Evolutionary conservation across 2,113 vertebrate species (phyloP).

Genomic region (Camarhynchus parvulus): DNA sequence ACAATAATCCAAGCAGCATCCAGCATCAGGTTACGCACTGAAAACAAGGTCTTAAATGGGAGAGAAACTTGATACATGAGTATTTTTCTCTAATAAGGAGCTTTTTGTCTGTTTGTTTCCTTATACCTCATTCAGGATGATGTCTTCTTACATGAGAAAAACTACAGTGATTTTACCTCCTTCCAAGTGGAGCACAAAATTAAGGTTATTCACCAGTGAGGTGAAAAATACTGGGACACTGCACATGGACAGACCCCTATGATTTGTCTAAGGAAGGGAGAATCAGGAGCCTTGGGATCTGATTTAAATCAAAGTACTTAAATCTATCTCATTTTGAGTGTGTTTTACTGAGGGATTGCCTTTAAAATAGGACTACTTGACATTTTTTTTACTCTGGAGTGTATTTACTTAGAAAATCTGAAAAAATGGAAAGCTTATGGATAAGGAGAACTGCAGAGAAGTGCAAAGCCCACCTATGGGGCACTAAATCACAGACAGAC

Average conservation of each 20-base stretch:
- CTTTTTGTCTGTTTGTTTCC: slow-evolving; percentile 10
- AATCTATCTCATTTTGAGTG: background rate
- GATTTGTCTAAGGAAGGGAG: background rate
- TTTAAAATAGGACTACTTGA: slow-evolving; percentile 31
- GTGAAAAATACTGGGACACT: background rate
- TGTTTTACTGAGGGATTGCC: background rate
- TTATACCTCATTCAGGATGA: background rate
- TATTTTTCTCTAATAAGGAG: slow-evolving; percentile 11
- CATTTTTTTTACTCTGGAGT: background rate
- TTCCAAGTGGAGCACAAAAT: background rate
- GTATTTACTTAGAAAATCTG: slow-evolving; percentile 40
- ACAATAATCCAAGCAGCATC: background rate
- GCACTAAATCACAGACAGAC: background rate
- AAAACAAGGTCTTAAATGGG: background rate
- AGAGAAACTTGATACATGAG: background rate
- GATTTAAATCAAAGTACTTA: slow-evolving; percentile 4
- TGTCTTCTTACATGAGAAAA: background rate
- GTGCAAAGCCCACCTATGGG: background rate
- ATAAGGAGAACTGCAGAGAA: background rate
- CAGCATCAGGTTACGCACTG: background rate
- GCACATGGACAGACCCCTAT: background rate
- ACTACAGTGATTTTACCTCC: background rate
- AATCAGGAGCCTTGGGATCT: background rate
- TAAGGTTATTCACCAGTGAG: background rate
- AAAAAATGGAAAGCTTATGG: background rate